Base-by-base conservation (phyloP, 2,888 invertebrate species). In the Reticulitermes lucifugus region DNA sequence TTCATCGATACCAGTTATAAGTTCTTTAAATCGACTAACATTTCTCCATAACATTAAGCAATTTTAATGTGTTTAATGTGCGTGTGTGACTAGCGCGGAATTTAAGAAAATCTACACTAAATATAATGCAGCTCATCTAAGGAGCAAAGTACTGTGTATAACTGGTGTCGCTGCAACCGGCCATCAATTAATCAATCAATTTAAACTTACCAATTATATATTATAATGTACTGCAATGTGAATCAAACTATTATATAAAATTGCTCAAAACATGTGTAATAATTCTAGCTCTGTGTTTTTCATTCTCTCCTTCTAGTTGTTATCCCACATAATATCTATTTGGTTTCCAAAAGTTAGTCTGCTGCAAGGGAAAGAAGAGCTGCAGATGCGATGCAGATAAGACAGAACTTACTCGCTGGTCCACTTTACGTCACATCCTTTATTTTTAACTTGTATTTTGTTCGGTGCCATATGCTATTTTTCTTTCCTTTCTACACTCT, bases 101-200 rank as follows among this genome's bases (percentile, higher is more conserved):
- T n/a, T 65, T 65, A n/a, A 55, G 5, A 55, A 18, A 55, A 55
- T 55, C 9, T 65, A 4, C n/a, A 25, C n/a, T 25, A 18, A 55
- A 55, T 46, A 55, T 18, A 10, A 25, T n/a, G 25, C n/a, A 25
- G 6, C 9, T 25, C 25, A n/a, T n/a, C n/a, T 0, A 65, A 65
- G 0, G 60, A 60, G 60, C 21, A 21, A 25, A 65, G 65, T 46
- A n/a, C n/a, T n/a, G n/a, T n/a, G n/a, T n/a, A n/a, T 51, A 79
- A 79, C 79, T 79, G 79, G 79, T 79, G 55, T 51, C 79, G 79
- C 55, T 51, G 79, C 55, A 79, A 79, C 51, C 51, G 79, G 55
- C 25, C 46, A 79, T 51, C 46, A 79, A 46, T 77, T 46, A 77
- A 46, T 79, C 79, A 79, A 79, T 18, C 29, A 25, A 51, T 55